phyloP scores from a whole-genome alignment of 2,888 invertebrate species.

The Drosophila testacea region DNA sequence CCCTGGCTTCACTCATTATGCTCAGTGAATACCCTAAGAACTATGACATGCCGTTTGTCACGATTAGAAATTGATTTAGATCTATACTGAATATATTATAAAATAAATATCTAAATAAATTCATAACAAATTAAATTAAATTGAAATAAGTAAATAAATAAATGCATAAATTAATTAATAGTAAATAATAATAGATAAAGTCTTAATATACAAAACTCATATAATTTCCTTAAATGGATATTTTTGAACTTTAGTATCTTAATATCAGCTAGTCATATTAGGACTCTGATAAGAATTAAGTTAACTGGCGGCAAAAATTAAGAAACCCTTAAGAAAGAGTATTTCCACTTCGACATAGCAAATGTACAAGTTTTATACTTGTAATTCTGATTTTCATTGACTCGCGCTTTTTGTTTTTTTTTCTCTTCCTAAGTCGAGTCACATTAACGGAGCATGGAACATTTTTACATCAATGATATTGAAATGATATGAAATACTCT shows the following conservation, averaged over 20 bases:
- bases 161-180: too few relatives aligned
- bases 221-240: too few relatives aligned
- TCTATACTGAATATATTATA: background rate
- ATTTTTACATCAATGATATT: constrained; percentile 75
- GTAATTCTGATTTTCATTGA: constrained; percentile 62
- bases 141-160: too few relatives aligned
- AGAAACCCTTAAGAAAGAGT: constrained; percentile 18
- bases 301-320: background rate
- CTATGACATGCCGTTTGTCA: constrained; percentile 8
- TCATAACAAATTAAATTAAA: too few relatives aligned
- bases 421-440: constrained; percentile 28
- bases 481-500: constrained; percentile 74
- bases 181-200: too few relatives aligned
- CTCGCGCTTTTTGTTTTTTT: constrained; percentile 45
- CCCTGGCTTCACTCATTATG: constrained; percentile 2
- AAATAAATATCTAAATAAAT: background rate
- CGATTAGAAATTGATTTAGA: background rate
- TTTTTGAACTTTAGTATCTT: too few relatives aligned
- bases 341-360: constrained; percentile 1
- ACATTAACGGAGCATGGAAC: constrained; percentile 62
- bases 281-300: background rate
- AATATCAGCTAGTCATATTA: background rate
- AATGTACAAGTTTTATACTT: constrained; percentile 8
- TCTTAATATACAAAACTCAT: too few relatives aligned
- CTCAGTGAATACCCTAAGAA: background rate